Evolutionary conservation across 2,113 vertebrate genomes (phyloP), one percentile per base, ranked within the genome.

Genomic region (Tor tambroides): DNA sequence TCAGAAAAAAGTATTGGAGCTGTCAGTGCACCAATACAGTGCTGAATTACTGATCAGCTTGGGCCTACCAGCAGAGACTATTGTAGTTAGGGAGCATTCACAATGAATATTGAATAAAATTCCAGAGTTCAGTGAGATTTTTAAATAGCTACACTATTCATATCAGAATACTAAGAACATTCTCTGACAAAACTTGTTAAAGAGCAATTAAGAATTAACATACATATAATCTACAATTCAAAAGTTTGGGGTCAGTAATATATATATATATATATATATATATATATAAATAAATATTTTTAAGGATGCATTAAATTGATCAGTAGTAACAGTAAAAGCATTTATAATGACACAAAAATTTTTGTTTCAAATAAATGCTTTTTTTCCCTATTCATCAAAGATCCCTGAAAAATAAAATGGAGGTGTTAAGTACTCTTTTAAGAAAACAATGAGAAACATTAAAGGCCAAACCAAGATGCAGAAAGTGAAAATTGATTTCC

Each of bases 1-100:
- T 84, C 82, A 74, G 82, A 56, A 32, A 83, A 74, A 74, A 32
- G 17, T 26, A 74, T 19, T 11, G 69, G 21, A 74, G 54, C 51
- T 63, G 56, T 87, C 51, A 75, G 17, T 59, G 32, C 79, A 87
- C 26, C 85, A 71, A 51, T 87, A 75, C 23, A 76, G 46, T 28
- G 12, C 59, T 93, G 71, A 93, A 92, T 90, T 90, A 92, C 92
- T 91, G 75, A 93, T 90, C 41, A 87, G 81, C 80, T 83, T 1
- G 49, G 75, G 30, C 54, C 51, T 46, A 76, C 17, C 77, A 61
- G 71, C 76, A 79, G 85, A 51, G 49, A 88, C 65, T 30, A 61
- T 85, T 87, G 43, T 80, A 38, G 85, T 86, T 83, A 9, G 32
- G 69, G 54, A 54, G 54, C 80, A 77, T 86, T 83, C 75, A 86